Conservation (phyloP, 2,113 vertebrate species). For the Bostrychus sinensis region DNA sequence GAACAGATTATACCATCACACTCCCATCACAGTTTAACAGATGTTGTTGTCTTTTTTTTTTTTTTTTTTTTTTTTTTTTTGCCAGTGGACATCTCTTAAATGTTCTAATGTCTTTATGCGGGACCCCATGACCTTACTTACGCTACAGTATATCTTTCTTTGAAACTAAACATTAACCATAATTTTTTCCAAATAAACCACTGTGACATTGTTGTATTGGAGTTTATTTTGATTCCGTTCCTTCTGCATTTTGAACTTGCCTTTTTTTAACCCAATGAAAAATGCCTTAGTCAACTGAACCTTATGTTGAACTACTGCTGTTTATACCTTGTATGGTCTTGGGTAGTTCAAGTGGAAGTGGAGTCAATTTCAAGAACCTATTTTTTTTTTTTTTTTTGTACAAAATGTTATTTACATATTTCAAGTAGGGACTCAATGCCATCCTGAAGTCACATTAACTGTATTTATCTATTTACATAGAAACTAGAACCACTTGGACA, state of each 20-base stretch:
- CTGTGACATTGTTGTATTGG: too few relatives aligned
- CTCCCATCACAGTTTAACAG: constrained; percentile 54
- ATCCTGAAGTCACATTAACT: too few relatives aligned
- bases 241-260: background rate
- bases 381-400: too few relatives aligned
- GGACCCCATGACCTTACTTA: constrained; percentile 10
- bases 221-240: background rate
- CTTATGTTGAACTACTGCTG: background rate
- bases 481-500: too few relatives aligned
- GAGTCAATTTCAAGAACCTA: background rate
- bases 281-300: background rate
- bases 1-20: constrained; percentile 45
- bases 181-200: background rate
- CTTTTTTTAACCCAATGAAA: background rate
- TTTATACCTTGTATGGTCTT: background rate
- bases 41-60: constrained; percentile 54
- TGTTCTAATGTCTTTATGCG: constrained; percentile 39
- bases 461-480: too few relatives aligned
- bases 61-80: too few relatives aligned
- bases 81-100: constrained; percentile 18
- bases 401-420: too few relatives aligned
- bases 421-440: too few relatives aligned
- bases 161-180: background rate
- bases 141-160: background rate
- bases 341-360: background rate